These are phyloP conservation scores for Umimayanthus chanpuru DNA, from an alignment of 92 coral and sea anemone genomes.

Conservation along the genomic window DNA sequence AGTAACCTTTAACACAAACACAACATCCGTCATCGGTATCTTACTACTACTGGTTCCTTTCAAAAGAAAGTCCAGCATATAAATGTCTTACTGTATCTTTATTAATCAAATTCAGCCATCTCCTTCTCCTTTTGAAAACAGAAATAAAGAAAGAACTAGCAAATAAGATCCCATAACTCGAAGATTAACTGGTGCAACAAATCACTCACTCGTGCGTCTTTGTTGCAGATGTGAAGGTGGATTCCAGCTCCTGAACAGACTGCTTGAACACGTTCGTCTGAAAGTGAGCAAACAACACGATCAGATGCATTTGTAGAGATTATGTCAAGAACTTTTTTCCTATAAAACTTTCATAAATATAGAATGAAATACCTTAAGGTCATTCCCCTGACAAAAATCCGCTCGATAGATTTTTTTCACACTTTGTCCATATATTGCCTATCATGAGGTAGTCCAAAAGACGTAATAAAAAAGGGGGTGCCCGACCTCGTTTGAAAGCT, in stretches of 20 bases:
- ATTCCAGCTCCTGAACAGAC: slow-evolving; percentile 92
- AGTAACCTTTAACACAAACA: slow-evolving; percentile 62
- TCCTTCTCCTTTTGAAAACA: background rate
- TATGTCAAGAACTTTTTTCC: background rate
- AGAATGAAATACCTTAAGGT: background rate
- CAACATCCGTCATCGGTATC: background rate
- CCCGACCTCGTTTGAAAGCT: too few species aligned
- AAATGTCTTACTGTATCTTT: background rate
- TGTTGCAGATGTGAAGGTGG: slow-evolving; percentile 95
- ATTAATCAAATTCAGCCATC: background rate
- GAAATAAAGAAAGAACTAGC: too few species aligned
- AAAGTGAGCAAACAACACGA: background rate
- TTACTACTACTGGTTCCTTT: background rate
- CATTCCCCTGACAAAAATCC: too few species aligned
- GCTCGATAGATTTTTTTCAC: too few species aligned
- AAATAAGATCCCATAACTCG: background rate
- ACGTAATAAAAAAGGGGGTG: too few species aligned
- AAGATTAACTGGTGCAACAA: background rate
- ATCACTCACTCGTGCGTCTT: slow-evolving; percentile 92
- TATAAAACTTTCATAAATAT: background rate
- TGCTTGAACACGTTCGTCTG: slow-evolving; percentile 93
- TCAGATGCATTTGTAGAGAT: background rate
- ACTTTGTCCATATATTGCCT: too few species aligned
- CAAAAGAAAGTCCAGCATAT: too few species aligned
- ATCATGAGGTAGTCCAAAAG: too few species aligned